Evolutionary conservation across 1,140 invertebrate species (phyloP).

Genomic region (Drosophila santomea): DNA sequence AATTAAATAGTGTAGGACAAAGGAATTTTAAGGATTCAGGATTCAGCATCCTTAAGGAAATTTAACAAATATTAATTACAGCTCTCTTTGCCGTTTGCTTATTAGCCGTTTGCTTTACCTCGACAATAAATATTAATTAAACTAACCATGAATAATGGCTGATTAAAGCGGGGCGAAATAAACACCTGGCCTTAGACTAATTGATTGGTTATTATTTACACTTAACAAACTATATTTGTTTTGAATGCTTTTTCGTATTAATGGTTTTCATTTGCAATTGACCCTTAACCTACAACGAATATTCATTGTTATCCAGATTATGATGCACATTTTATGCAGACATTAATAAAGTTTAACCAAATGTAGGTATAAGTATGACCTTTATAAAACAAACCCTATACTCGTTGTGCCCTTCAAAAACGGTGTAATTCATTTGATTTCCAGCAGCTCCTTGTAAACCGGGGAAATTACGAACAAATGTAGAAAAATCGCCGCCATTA

Average conservation of each 20-base stretch:
- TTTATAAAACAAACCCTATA: too few relatives aligned
- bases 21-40: slow-evolving; percentile 4
- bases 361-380: too few relatives aligned
- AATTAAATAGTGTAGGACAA: slow-evolving; percentile 6
- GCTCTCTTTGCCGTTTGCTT: background rate
- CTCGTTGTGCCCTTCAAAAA: too few relatives aligned
- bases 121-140: background rate
- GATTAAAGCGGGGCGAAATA: background rate
- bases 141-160: background rate
- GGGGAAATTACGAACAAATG: background rate
- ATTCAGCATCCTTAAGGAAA: background rate
- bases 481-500: slow-evolving; percentile 3
- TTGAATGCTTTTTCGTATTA: background rate
- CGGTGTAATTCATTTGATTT: background rate
- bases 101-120: background rate
- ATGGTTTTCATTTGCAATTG: background rate
- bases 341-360: background rate
- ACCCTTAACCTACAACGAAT: background rate
- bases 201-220: background rate
- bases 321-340: background rate
- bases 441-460: background rate
- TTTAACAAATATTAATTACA: slow-evolving; percentile 1
- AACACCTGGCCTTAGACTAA: background rate
- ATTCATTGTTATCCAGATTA: background rate
- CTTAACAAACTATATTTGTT: background rate